Percentiles rank a stretch among this genome's conserved stretches.
These are phyloP conservation scores for Dryoscopus gambensis DNA, from an alignment of 2,113 vertebrate species.

Conservation along the genomic window DNA sequence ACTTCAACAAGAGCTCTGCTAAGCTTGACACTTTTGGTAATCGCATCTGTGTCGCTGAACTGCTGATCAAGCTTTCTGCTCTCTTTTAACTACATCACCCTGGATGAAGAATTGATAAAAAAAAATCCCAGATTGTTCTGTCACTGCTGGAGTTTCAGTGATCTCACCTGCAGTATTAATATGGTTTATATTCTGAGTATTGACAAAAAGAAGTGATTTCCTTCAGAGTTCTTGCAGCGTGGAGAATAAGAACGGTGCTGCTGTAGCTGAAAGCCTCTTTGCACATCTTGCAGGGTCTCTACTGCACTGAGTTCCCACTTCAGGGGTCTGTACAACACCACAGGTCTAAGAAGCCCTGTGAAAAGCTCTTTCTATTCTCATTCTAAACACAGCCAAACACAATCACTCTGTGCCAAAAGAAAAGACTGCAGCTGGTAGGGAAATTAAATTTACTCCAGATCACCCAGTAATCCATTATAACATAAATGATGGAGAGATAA, in stretches of 20 bases:
- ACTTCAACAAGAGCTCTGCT: neutral
- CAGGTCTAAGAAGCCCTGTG: neutral
- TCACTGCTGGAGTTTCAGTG: neutral
- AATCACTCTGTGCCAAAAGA: conserved; percentile 44
- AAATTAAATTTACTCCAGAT: conserved; percentile 63
- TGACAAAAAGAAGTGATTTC: neutral
- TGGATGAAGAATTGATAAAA: neutral
- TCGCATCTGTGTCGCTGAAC: neutral
- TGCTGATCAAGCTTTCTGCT: conserved; percentile 9
- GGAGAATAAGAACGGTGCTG: neutral
- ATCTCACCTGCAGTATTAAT: neutral
- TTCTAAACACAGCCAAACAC: conserved; percentile 40
- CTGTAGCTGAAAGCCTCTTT: neutral
- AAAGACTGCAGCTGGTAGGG: conserved; percentile 51
- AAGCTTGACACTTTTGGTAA: conserved; percentile 6
- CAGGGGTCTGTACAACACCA: neutral
- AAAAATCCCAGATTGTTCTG: neutral
- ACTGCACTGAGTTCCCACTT: neutral
- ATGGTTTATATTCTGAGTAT: neutral
- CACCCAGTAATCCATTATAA: conserved; percentile 45
- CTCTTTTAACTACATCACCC: neutral
- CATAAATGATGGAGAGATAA: conserved; percentile 46
- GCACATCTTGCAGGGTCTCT: neutral
- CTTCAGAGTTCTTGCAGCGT: neutral
- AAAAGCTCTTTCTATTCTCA: conserved; percentile 49